Evolutionary conservation across 1,140 invertebrate genomes (phyloP).

Genomic region (Drosophila guanche): DNA sequence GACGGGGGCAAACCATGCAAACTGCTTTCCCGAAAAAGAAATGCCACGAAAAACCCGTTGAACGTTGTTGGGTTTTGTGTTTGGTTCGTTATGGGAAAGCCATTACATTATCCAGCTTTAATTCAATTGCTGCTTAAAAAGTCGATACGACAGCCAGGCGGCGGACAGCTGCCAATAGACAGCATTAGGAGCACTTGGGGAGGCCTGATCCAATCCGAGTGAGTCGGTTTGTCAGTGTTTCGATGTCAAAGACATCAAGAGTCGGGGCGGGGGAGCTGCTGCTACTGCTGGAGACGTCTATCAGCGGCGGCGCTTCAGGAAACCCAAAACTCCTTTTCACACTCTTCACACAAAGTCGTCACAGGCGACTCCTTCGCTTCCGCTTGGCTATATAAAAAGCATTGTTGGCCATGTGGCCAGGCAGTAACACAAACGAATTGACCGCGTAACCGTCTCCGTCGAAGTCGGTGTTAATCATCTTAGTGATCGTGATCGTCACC

Average conservation of each 20-base stretch:
- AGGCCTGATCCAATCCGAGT: slow-evolving; percentile 34
- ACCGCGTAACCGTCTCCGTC: slow-evolving; percentile 62
- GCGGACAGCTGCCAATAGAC: background rate
- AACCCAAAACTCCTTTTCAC: slow-evolving; percentile 42
- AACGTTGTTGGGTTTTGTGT: slow-evolving; percentile 42
- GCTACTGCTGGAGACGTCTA: slow-evolving; percentile 41
- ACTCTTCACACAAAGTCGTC: slow-evolving; percentile 2
- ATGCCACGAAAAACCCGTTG: slow-evolving; percentile 60
- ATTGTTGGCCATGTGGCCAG: slow-evolving; percentile 63
- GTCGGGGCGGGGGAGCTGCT: slow-evolving; percentile 21
- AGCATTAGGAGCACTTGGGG: background rate
- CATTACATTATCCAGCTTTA: slow-evolving; percentile 79
- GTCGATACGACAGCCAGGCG: no score
- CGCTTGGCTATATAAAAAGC: slow-evolving; percentile 77
- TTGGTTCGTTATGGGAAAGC: slow-evolving; percentile 63
- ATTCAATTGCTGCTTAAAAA: slow-evolving; percentile 39
- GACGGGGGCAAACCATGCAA: slow-evolving; percentile 26
- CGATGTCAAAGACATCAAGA: slow-evolving; percentile 55
- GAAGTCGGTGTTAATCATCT: slow-evolving; percentile 8
- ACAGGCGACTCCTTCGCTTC: slow-evolving; percentile 67
- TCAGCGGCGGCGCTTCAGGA: slow-evolving; percentile 69
- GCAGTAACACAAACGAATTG: slow-evolving; percentile 68
- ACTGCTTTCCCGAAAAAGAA: slow-evolving; percentile 67
- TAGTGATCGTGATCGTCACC: slow-evolving; percentile 17
- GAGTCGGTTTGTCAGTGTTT: slow-evolving; percentile 51